A percentile compares a stretch with the other conserved stretches of the same genome.
Evolutionary conservation across 2,888 invertebrate genomes (phyloP).

Genomic region (Ochropacha duplaris): DNA sequence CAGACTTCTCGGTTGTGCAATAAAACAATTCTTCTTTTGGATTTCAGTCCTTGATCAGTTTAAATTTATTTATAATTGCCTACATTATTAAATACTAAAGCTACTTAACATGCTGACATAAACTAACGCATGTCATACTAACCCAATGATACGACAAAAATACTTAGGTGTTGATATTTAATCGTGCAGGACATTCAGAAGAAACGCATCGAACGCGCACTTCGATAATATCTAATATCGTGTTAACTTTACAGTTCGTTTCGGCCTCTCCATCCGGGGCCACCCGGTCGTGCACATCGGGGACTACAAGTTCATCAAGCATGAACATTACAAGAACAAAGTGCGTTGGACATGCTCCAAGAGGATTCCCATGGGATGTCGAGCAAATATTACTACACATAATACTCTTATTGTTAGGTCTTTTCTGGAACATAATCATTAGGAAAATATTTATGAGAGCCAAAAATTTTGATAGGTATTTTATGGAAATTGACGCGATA

Average conservation of each 20-base stretch:
- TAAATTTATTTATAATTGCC: too few relatives aligned
- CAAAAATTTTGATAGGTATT: not conserved
- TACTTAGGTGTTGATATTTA: too few relatives aligned
- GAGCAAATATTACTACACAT: constrained; percentile 62
- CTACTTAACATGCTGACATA: too few relatives aligned
- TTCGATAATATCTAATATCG: constrained; percentile 13
- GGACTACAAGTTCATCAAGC: constrained; percentile 68
- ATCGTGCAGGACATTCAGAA: too few relatives aligned
- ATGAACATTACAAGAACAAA: constrained; percentile 67
- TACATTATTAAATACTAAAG: too few relatives aligned
- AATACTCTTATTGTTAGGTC: constrained; percentile 57
- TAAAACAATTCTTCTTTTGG: too few relatives aligned
- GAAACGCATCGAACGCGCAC: too few relatives aligned
- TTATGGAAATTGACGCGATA: too few relatives aligned
- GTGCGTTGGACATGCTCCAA: constrained; percentile 73
- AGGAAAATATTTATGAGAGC: constrained; percentile 12
- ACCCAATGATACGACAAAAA: too few relatives aligned
- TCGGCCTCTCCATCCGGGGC: constrained; percentile 67
- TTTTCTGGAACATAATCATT: constrained; percentile 63
- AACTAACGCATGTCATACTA: too few relatives aligned
- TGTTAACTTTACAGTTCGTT: constrained; percentile 54
- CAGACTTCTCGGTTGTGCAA: too few relatives aligned
- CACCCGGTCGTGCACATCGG: constrained; percentile 62
- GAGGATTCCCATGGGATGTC: constrained; percentile 60
- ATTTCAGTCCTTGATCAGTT: too few relatives aligned